A percentile compares a stretch with the other conserved stretches of the same genome.
Evolutionary conservation across 2,888 invertebrate species (phyloP).

Genomic region (Synergus umbraculus): DNA sequence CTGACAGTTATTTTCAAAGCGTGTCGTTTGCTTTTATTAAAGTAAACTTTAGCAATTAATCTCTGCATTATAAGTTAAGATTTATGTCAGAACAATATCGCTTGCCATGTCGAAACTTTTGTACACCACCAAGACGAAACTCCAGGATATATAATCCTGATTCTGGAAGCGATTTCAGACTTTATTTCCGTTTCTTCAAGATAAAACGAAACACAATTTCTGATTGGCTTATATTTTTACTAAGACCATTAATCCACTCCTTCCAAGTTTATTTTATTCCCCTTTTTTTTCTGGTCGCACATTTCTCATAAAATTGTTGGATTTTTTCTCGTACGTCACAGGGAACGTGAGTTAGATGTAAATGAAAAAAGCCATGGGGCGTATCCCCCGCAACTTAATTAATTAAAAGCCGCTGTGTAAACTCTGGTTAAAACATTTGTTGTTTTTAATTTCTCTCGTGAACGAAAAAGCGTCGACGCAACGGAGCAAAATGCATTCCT

Average conservation of each 20-base stretch:
- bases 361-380: constrained; percentile 35
- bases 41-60: constrained; percentile 37
- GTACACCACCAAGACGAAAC: constrained; percentile 17
- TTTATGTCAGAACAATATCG: constrained; percentile 37
- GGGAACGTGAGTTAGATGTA: constrained; percentile 24
- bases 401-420: constrained; percentile 32
- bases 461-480: not conserved
- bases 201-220: constrained; percentile 7
- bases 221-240: constrained; percentile 17
- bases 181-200: constrained; percentile 7
- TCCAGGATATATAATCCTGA: constrained; percentile 1
- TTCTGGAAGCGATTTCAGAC: constrained; percentile 13
- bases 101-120: constrained; percentile 30
- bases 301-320: constrained; percentile 34
- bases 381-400: constrained; percentile 31
- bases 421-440: constrained; percentile 29
- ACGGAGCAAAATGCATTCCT: constrained; percentile 10
- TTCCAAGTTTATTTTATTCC: not conserved
- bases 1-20: not conserved
- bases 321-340: not conserved
- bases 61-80: constrained; percentile 29
- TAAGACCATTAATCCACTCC: not conserved
- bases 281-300: not conserved
- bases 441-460: constrained; percentile 27
- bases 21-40: constrained; percentile 18